Evolutionary conservation across 2,888 invertebrate species (phyloP), one percentile per base, ranked within the genome.

Genomic region (Digitonthophagus gazella): DNA sequence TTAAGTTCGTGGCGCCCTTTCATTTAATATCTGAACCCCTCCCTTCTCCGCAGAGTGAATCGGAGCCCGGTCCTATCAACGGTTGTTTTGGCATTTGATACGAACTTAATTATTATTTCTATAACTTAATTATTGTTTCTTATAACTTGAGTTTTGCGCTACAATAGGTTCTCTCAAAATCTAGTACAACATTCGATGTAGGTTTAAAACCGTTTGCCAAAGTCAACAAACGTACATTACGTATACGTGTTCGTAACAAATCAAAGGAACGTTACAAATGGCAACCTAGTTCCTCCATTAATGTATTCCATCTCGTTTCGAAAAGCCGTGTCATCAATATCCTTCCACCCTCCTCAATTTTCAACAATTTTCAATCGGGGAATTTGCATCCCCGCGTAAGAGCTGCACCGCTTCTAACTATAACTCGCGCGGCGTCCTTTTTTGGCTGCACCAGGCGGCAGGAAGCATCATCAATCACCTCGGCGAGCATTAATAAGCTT

Each of bases 401-500:
- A 44, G 15, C 55, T 14, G 44, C 22, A 65, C 54, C 15, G 54
- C 55, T 22, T 22, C 18, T 65, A 22, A 64, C 28, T 64, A 54
- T 44, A 14, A 15, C 28, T 14, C 18, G 15, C 15, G 11, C 44
- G 18, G 3, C 54, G 15, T 55, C 15, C 56, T 61, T 61, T 20
- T 61, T 61, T 61, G 18, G 16, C n/a, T 61, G 61, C 20, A 20
- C 8, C n/a, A 61, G 20, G 61, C 20, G 18, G 19, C n/a, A 19
- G 61, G 61, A 55, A 67, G 67, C 72, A 72, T 74, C 74, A 75
- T 75, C 74, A 74, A 75, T 75, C 75, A 74, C 74, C 66, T 66
- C 71, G 20, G 19, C 65, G 71, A 72, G 73, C 74, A 73, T 75
- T 75, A 75, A 75, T 75, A 75, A 74, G 75, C 74, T 74, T 75